Evolutionary conservation across 2,888 invertebrate genomes (phyloP).

Genomic region (Erebia aethiops): DNA sequence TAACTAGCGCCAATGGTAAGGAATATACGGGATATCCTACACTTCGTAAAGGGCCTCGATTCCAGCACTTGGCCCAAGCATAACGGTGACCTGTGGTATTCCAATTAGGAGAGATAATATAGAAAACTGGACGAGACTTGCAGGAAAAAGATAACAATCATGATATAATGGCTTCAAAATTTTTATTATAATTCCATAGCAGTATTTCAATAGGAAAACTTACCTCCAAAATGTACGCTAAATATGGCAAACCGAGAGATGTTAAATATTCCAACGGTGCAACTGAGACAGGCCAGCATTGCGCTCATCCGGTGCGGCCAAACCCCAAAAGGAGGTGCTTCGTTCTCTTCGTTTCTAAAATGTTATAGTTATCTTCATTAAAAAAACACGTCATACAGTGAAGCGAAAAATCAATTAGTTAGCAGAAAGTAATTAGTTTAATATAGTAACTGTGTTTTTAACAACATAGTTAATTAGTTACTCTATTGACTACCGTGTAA

Average conservation of each 20-base stretch:
- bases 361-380: not conserved
- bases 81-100: conserved; percentile 91
- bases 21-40: conserved; percentile 95
- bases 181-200: too few relatives aligned
- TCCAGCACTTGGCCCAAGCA: conserved; percentile 93
- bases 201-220: conserved; percentile 46
- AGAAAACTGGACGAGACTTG: conserved; percentile 94
- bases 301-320: conserved; percentile 86
- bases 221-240: conserved; percentile 93
- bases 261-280: conserved; percentile 94
- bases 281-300: conserved; percentile 91
- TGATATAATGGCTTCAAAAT: too few relatives aligned
- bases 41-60: conserved; percentile 95
- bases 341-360: conserved; percentile 72
- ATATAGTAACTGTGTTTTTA: too few relatives aligned
- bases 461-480: too few relatives aligned
- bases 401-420: too few relatives aligned
- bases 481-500: too few relatives aligned
- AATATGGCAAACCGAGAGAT: conserved; percentile 93
- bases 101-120: conserved; percentile 91
- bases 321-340: conserved; percentile 71
- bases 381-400: too few relatives aligned
- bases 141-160: conserved; percentile 62
- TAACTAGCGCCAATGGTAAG: conserved; percentile 94
- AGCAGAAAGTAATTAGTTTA: too few relatives aligned